Base-by-base conservation (phyloP, 2,113 vertebrate species). In the Parus major region DNA sequence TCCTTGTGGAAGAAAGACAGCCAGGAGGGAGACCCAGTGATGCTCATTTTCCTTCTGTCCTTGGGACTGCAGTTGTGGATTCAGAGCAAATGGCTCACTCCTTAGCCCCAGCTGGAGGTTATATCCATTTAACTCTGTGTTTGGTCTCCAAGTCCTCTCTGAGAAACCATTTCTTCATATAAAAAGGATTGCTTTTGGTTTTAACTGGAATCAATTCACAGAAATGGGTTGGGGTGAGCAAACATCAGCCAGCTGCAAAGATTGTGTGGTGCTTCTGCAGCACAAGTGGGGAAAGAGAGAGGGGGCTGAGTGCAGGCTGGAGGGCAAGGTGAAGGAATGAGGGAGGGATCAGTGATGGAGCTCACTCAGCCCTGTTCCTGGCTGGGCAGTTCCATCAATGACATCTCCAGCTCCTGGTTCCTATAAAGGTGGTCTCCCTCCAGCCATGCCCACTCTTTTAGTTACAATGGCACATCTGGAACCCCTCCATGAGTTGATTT, bases 231-330 rank as follows among this genome's bases (percentile, higher is more conserved):
- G 50, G 69, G 66, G 25, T 11, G 44, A 42, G 33, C 35, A 47
- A 21, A 39, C 41, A 36, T 33, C 47, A 29, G 29, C 16, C 1
- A 2, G 12, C 25, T 64, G 15, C 55, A 39, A 19, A 0, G 4
- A 33, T 11, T 55, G 23, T 29, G 33, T 1, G 1, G 10, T 35
- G 56, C 46, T 21, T 14, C 25, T 56, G 69, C 0, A 7, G 42
- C 12, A 8, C 17, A 4, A 13, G 25, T 31, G 15, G 15, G 23
- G 6, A 24, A 21, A 15, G 35, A 35, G 35, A 35, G 29, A 41
- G 16, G 10, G 29, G 3, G 23, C 19, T 42, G n/a, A 39, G 8
- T 12, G 28, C 12, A 15, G 21, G 9, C 24, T 14, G 8, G 6
- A 4, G 22, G 19, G 6, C 10, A 21, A 4, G 9, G 27, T 52